phyloP scores from a whole-genome alignment of 2,113 vertebrate species.

The Cyrtonyx montezumae region DNA sequence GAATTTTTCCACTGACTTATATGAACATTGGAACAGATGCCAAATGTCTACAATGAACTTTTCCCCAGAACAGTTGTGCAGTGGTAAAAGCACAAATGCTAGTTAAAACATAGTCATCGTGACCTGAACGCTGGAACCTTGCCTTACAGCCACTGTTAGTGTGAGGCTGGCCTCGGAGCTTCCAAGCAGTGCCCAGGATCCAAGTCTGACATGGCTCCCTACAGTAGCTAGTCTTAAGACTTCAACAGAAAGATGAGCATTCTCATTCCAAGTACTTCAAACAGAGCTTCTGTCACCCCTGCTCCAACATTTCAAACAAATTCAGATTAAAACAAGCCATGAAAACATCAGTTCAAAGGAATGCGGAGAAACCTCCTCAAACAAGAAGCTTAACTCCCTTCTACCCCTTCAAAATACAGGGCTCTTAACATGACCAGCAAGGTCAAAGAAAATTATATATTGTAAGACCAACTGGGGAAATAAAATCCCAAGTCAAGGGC shows the following conservation, averaged over 20 bases:
- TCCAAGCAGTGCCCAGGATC: rapidly evolving
- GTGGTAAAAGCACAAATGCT: neutral
- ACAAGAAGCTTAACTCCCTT: neutral
- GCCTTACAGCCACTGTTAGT: neutral
- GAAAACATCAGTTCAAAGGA: neutral
- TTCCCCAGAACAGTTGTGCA: neutral
- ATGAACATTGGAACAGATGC: neutral
- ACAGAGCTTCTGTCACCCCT: neutral
- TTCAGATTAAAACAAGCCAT: neutral
- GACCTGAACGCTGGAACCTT: neutral
- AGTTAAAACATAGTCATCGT: neutral
- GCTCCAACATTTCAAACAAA: neutral
- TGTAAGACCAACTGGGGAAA: neutral
- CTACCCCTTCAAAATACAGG: neutral
- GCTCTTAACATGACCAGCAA: neutral
- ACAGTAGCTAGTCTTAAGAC: neutral
- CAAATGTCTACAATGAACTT: neutral
- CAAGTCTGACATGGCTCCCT: neutral
- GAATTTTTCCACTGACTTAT: slow-evolving; percentile 15
- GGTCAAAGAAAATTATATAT: neutral
- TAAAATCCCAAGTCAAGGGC: slow-evolving; percentile 3
- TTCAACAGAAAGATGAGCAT: neutral
- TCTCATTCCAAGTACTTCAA: neutral
- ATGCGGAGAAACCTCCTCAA: neutral
- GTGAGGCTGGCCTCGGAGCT: neutral